A percentile compares a stretch with the other conserved stretches of the same genome.
Conservation (phyloP, 2,113 vertebrate species). For the Anarhynchus alexandrinus region DNA sequence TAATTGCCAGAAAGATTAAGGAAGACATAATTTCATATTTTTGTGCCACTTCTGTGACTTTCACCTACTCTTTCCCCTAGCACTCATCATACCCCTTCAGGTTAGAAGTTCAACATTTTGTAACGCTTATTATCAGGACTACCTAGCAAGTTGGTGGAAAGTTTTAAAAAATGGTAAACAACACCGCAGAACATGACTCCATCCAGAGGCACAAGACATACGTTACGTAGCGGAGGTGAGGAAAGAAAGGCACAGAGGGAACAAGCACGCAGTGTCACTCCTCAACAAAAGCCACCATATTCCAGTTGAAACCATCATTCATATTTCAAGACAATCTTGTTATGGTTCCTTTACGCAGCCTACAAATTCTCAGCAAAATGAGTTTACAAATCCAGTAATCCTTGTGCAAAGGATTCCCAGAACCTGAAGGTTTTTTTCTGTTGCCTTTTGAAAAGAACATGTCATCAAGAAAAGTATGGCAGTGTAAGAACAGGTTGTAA, state of each 20-base stretch:
- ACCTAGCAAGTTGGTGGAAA: background rate
- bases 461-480: background rate
- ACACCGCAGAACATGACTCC: background rate
- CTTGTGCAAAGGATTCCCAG: background rate
- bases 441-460: background rate
- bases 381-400: background rate
- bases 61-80: background rate
- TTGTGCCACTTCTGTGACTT: background rate
- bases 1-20: background rate
- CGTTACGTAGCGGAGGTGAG: rapidly evolving
- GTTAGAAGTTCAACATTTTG: background rate
- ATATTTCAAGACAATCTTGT: background rate
- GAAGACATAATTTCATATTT: background rate
- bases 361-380: background rate
- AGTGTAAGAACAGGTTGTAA: background rate
- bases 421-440: background rate
- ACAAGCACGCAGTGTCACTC: background rate
- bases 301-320: background rate
- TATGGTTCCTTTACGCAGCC: rapidly evolving
- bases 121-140: background rate
- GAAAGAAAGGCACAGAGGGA: background rate
- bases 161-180: background rate
- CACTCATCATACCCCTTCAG: background rate
- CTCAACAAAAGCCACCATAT: background rate
- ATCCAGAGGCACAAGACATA: background rate